These are phyloP conservation scores for Clusia tigrina DNA, from an alignment of 2,888 invertebrate species.

Conservation along the genomic window DNA sequence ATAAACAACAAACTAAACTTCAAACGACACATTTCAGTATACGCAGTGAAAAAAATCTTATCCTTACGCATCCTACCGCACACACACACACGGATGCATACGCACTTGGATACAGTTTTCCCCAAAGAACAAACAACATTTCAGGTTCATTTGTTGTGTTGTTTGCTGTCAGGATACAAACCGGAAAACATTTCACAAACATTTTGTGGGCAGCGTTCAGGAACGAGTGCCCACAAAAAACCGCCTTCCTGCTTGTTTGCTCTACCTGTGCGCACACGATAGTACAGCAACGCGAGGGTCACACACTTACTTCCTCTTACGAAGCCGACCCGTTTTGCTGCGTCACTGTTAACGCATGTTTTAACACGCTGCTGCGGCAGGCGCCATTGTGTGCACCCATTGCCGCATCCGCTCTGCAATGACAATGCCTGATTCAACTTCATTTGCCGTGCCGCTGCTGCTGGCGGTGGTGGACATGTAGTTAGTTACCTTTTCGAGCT, in stretches of 20 bases:
- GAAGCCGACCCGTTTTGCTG: too few relatives aligned
- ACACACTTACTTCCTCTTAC: conserved; percentile 25
- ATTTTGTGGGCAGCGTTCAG: conserved; percentile 39
- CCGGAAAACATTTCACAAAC: conserved; percentile 43
- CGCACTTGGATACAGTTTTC: conserved; percentile 15
- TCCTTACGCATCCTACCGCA: conserved; percentile 23
- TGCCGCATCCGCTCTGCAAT: conserved; percentile 11
- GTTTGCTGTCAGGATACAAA: conserved; percentile 26
- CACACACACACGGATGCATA: conserved; percentile 20
- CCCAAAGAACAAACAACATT: conserved; percentile 42
- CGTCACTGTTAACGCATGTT: conserved; percentile 37
- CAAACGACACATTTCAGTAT: conserved; percentile 48
- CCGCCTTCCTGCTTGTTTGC: conserved; percentile 20
- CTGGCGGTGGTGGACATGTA: neutral
- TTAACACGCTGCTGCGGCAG: conserved; percentile 22
- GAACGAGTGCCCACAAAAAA: conserved; percentile 24
- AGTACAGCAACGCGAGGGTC: conserved; percentile 23
- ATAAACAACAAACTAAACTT: conserved; percentile 62
- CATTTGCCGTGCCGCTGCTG: neutral
- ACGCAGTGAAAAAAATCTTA: too few relatives aligned
- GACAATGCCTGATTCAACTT: neutral
- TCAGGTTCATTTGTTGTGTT: conserved; percentile 47
- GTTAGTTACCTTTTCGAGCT: conserved; percentile 19
- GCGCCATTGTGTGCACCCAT: conserved; percentile 29
- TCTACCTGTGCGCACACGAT: conserved; percentile 30